A percentile compares a stretch with the other conserved stretches of the same genome.
phyloP scores from a whole-genome alignment of 2,888 invertebrate genomes.

The Amphipyra tragopoginis region DNA sequence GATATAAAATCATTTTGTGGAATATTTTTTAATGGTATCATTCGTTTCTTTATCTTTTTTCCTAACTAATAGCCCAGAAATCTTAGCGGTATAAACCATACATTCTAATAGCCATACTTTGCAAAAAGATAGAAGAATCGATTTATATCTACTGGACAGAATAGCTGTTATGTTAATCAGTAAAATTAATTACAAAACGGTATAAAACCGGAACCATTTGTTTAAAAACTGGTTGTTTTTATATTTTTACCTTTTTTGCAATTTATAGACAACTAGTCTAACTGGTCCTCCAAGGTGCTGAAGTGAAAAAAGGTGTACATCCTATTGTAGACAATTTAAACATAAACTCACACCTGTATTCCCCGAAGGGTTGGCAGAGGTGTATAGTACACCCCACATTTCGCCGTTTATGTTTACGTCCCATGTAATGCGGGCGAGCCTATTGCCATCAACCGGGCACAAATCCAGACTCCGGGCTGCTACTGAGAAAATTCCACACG shows the following conservation, averaged over 20 bases:
- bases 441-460: too few relatives aligned
- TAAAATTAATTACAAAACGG: constrained; percentile 12
- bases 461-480: too few relatives aligned
- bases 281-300: background rate
- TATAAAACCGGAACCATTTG: constrained; percentile 10
- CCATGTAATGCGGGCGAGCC: too few relatives aligned
- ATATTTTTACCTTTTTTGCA: constrained; percentile 2
- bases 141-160: constrained; percentile 2
- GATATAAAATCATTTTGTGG: too few relatives aligned
- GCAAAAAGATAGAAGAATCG: background rate
- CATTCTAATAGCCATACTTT: background rate
- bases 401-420: too few relatives aligned
- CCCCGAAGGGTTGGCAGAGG: too few relatives aligned
- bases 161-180: constrained; percentile 28
- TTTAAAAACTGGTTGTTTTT: constrained; percentile 15
- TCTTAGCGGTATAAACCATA: background rate
- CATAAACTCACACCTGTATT: too few relatives aligned
- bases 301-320: too few relatives aligned
- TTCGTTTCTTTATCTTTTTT: background rate
- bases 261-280: constrained; percentile 6
- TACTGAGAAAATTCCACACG: too few relatives aligned
- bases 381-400: too few relatives aligned
- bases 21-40: too few relatives aligned
- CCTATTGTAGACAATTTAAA: too few relatives aligned
- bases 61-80: background rate